These are phyloP conservation scores for Lanius ludovicianus DNA, from an alignment of 2,113 vertebrate genomes.

Conservation along the genomic window DNA sequence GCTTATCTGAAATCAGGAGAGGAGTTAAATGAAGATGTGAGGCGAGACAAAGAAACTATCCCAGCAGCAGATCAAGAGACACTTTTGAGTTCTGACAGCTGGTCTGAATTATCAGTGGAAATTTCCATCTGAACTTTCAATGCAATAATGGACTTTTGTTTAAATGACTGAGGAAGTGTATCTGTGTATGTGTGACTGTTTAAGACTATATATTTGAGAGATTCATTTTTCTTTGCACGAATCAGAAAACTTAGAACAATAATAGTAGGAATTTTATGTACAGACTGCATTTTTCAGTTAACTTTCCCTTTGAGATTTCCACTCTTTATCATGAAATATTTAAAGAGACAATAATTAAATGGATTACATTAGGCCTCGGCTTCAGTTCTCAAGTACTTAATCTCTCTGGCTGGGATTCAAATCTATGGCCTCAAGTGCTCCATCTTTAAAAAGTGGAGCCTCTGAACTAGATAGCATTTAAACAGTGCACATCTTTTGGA, in stretches of 20 bases:
- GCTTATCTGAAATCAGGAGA: background rate
- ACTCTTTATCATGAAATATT: background rate
- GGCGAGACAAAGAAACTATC: background rate
- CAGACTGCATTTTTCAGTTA: background rate
- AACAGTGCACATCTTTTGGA: background rate
- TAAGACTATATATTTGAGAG: background rate
- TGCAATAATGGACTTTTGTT: background rate
- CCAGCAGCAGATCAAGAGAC: background rate
- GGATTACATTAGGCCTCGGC: background rate
- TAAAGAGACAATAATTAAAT: conserved; percentile 13
- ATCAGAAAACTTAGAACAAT: background rate
- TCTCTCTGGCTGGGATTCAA: conserved; percentile 26
- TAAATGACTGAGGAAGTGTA: background rate
- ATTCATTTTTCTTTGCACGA: background rate
- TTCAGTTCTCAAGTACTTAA: conserved; percentile 18
- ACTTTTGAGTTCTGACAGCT: background rate
- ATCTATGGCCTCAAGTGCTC: background rate
- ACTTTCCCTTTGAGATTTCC: background rate
- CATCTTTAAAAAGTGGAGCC: background rate
- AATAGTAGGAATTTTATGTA: background rate
- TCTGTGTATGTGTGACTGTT: background rate
- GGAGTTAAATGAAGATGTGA: background rate
- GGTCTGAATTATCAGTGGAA: background rate
- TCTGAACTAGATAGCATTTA: background rate
- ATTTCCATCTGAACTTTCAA: background rate